Conservation (phyloP, 2,888 invertebrate genomes). For the Athalia circularis region DNA sequence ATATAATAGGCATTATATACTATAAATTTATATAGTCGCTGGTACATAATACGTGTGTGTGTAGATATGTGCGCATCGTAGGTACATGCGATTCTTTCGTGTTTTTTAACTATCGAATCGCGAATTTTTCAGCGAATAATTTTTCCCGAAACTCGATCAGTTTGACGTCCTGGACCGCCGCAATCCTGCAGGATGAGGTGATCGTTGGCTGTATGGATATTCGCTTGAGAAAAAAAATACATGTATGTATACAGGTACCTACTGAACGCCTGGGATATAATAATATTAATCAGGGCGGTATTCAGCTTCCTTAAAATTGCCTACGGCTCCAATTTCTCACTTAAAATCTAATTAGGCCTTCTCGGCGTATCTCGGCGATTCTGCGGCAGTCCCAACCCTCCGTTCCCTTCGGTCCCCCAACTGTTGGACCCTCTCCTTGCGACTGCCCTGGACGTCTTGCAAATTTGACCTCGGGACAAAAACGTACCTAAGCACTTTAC, state of each 20-base stretch:
- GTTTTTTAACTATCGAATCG: not conserved
- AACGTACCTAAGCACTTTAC: conserved; percentile 66
- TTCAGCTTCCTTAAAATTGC: conserved; percentile 74
- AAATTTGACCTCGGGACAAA: conserved; percentile 68
- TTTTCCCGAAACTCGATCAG: not conserved
- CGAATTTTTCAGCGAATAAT: no score
- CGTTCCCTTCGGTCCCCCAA: conserved; percentile 56
- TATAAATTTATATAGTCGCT: conserved; percentile 9
- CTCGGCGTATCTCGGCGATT: conserved; percentile 51
- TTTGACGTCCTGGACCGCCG: conserved; percentile 20
- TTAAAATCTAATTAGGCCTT: conserved; percentile 73
- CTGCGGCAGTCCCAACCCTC: conserved; percentile 23
- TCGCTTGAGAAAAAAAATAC: not conserved
- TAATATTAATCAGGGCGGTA: conserved; percentile 73
- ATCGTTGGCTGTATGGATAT: not conserved
- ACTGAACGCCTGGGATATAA: conserved; percentile 60
- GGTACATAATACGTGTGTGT: not conserved
- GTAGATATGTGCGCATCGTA: conserved; percentile 3
- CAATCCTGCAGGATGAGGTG: no score
- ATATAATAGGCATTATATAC: conserved; percentile 20
- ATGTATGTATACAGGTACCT: not conserved
- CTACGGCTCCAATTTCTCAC: conserved; percentile 73
- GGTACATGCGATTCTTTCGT: not conserved
- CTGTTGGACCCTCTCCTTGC: conserved; percentile 15
- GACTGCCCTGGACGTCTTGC: conserved; percentile 52